Evolutionary conservation across 2,888 invertebrate species (phyloP).

Genomic region (Acleris laterana): DNA sequence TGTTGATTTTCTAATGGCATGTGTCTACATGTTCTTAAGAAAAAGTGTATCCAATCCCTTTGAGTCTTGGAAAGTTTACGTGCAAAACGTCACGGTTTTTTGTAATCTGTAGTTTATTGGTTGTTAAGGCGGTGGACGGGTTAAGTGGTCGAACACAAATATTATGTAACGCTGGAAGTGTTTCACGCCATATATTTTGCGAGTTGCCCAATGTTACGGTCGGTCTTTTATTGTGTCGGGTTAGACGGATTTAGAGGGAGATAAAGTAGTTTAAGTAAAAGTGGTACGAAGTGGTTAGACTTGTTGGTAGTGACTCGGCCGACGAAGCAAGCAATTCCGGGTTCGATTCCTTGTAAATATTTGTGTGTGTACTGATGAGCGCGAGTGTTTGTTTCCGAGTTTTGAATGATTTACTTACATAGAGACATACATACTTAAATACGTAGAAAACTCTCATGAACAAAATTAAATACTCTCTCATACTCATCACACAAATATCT

Average conservation of each 20-base stretch:
- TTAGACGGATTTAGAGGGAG: not conserved
- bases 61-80: constrained; percentile 43
- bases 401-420: too few relatives aligned
- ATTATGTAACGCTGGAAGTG: constrained; percentile 49
- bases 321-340: too few relatives aligned
- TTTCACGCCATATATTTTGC: constrained; percentile 25
- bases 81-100: constrained; percentile 26
- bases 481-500: too few relatives aligned
- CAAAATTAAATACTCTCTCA: too few relatives aligned
- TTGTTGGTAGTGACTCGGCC: too few relatives aligned
- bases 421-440: too few relatives aligned
- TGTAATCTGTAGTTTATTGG: constrained; percentile 37
- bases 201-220: constrained; percentile 31
- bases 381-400: too few relatives aligned
- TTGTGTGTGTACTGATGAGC: too few relatives aligned
- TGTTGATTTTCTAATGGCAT: not conserved
- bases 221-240: constrained; percentile 15
- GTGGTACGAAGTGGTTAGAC: too few relatives aligned
- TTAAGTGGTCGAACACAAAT: constrained; percentile 24
- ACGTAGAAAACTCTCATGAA: too few relatives aligned
- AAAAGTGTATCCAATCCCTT: constrained; percentile 45
- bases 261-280: not conserved
- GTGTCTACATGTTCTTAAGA: constrained; percentile 41
- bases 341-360: too few relatives aligned
- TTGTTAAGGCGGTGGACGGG: constrained; percentile 10